A percentile compares a stretch with the other conserved stretches of the same genome.
Evolutionary conservation across 2,888 invertebrate genomes (phyloP).

Genomic region (Mimas tiliae): DNA sequence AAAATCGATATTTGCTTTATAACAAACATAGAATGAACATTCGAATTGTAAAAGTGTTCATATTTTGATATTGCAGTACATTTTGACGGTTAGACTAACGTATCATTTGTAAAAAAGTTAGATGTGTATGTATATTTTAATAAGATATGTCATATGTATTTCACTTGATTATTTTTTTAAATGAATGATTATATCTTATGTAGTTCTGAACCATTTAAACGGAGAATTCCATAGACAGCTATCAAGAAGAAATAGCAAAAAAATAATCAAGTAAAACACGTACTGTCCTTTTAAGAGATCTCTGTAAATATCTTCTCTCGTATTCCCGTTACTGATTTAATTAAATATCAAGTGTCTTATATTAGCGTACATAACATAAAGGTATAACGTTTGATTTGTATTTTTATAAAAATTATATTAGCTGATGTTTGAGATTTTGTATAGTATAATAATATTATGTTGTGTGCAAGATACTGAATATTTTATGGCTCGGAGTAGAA

Average conservation of each 20-base stretch:
- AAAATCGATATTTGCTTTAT: slow-evolving; percentile 1
- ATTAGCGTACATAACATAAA: slow-evolving; percentile 44
- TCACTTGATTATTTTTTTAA: slow-evolving; percentile 30
- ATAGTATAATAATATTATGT: slow-evolving; percentile 35
- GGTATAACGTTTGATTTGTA: slow-evolving; percentile 59
- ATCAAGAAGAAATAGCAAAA: background rate
- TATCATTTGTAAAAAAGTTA: slow-evolving; percentile 25
- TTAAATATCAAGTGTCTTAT: slow-evolving; percentile 66
- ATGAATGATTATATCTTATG: background rate
- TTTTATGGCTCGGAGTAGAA: slow-evolving; percentile 11
- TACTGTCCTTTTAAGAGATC: slow-evolving; percentile 39
- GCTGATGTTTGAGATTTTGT: slow-evolving; percentile 49
- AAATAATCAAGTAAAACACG: slow-evolving; percentile 28
- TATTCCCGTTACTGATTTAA: slow-evolving; percentile 47
- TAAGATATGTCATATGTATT: slow-evolving; percentile 38
- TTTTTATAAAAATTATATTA: slow-evolving; percentile 66
- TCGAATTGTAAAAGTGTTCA: slow-evolving; percentile 53
- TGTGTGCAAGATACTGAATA: slow-evolving; percentile 36
- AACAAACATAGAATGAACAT: slow-evolving; percentile 16
- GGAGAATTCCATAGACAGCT: background rate
- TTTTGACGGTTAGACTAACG: slow-evolving; percentile 22
- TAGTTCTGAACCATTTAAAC: too few relatives aligned
- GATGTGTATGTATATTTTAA: slow-evolving; percentile 39
- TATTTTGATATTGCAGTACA: slow-evolving; percentile 54
- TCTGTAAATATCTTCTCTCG: slow-evolving; percentile 52